phyloP scores from a whole-genome alignment of 2,797 vertebrate genomes.

The Pseudomugil gertrudae region DNA sequence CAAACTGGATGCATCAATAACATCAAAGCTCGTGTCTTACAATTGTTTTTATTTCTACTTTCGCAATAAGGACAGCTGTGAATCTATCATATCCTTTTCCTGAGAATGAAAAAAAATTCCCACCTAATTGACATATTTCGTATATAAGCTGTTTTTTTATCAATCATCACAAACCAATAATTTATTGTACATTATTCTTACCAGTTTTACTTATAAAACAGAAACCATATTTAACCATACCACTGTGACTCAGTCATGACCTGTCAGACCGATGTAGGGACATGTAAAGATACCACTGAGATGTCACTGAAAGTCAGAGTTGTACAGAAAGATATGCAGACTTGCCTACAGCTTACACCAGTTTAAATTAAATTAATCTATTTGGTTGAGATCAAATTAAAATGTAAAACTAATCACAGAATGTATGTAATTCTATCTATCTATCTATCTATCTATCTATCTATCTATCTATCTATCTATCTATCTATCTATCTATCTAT shows the following conservation, averaged over 20 bases:
- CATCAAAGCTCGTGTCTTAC: background rate
- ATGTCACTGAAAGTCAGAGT: background rate
- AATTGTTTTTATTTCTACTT: background rate
- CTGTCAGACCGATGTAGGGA: background rate
- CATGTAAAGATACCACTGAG: background rate
- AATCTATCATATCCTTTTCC: no score
- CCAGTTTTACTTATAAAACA: background rate
- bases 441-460: no score
- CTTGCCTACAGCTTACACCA: background rate
- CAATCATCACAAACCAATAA: background rate
- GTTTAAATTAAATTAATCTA: background rate
- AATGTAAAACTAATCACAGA: no score
- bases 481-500: no score
- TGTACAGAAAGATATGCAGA: background rate
- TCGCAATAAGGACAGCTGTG: background rate
- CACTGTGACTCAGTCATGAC: background rate
- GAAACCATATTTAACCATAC: background rate
- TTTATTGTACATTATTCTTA: background rate
- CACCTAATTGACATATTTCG: slow-evolving; percentile 1
- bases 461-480: no score
- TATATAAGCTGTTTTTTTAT: background rate
- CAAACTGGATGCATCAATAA: background rate
- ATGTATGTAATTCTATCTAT: no score
- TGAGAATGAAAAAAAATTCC: no score
- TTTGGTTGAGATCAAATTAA: no score